Conservation (phyloP, 2,797 vertebrate genomes). For the Danio aesculapii region DNA sequence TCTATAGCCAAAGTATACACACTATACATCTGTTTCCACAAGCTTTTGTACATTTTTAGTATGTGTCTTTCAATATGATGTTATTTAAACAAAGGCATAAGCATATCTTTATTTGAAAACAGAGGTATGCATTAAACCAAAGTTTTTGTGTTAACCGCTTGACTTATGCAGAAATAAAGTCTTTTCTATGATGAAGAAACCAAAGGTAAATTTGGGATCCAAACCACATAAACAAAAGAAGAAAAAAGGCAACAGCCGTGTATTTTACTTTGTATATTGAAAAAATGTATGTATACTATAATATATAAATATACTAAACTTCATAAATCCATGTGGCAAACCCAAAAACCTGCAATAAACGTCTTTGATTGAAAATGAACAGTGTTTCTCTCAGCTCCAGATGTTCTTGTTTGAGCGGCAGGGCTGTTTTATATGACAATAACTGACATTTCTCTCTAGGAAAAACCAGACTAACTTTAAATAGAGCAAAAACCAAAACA, state of each 20-base stretch:
- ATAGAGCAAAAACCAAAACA: neutral
- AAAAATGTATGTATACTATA: neutral
- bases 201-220: neutral
- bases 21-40: too few species aligned
- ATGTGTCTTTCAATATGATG: too few species aligned
- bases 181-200: too few species aligned
- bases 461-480: conserved; percentile 12
- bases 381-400: conserved; percentile 37
- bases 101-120: too few species aligned
- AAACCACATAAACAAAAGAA: too few species aligned
- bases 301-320: neutral
- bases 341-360: neutral
- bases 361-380: neutral
- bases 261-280: neutral
- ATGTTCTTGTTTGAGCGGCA: conserved; percentile 33
- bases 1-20: too few species aligned
- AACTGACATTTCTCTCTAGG: conserved; percentile 33
- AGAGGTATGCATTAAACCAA: too few species aligned
- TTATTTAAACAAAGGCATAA: too few species aligned
- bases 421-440: conserved; percentile 37
- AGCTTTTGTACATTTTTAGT: too few species aligned
- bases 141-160: too few species aligned
- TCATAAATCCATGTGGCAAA: neutral
- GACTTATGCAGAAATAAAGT: too few species aligned
- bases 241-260: too few species aligned